Conservation (phyloP, 1,140 invertebrate species). For the Drosophila funebris region DNA sequence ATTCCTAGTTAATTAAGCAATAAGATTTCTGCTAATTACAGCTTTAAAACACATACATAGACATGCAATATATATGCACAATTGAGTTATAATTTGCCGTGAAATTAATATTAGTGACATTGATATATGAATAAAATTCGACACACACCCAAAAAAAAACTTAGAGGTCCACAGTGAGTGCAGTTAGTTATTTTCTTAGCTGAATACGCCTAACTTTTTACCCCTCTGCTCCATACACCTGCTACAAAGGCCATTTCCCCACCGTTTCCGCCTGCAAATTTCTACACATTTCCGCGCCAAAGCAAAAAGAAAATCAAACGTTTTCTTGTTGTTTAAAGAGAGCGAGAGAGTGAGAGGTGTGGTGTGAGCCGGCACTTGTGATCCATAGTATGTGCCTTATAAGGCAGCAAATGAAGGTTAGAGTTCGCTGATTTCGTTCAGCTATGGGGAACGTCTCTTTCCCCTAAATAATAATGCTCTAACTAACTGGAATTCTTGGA, state of each 20-base stretch:
- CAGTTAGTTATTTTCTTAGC: neutral
- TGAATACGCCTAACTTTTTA: no score
- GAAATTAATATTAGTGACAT: neutral
- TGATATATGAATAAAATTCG: neutral
- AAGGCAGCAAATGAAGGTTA: slow-evolving; percentile 64
- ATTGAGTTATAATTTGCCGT: neutral
- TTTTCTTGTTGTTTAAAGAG: slow-evolving; percentile 25
- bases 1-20: no score
- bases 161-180: neutral
- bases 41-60: neutral
- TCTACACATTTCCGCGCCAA: slow-evolving; percentile 62
- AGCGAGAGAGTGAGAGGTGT: no score
- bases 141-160: neutral
- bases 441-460: neutral
- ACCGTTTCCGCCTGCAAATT: slow-evolving; percentile 59
- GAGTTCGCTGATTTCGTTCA: slow-evolving; percentile 69
- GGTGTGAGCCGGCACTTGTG: slow-evolving; percentile 33
- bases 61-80: no score
- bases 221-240: slow-evolving; percentile 41
- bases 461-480: slow-evolving; percentile 12
- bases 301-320: slow-evolving; percentile 61
- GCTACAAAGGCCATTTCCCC: slow-evolving; percentile 36
- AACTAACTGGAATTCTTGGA: slow-evolving; percentile 6
- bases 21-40: no score
- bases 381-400: slow-evolving; percentile 44